Base-by-base conservation (phyloP, 2,888 invertebrate genomes). In the Pandemis corylana region DNA sequence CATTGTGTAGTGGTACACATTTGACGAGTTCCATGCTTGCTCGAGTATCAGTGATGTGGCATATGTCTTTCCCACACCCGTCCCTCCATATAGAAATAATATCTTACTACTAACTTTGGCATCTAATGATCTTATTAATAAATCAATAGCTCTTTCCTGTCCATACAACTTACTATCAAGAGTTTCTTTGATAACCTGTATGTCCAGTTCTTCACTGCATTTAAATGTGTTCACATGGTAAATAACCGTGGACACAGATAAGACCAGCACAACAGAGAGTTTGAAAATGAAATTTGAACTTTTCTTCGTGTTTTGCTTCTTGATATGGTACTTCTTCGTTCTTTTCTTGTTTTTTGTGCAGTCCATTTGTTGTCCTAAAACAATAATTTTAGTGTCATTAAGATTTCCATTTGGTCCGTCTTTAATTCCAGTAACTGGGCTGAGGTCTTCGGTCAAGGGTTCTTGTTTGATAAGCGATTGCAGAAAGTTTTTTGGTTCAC, bases 1-100 rank as follows among this genome's bases (percentile, higher is more conserved):
- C 90, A 92, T 90, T 28, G 90, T 91, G 73, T 89, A 93, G 77
- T 94, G 93, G 80, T 93, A 93, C 2, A 92, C 79, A 85, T 94
- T 94, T 28, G 90, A 86, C 73, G 82, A 84, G 36, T 83, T 78
- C 78, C 87, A 86, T 36, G 87, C 59, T 67, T 84, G 81, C 51
- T 90, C 84, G 74, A 93, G 78, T 72, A 93, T 80, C 49, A 91
- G 70, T 61, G 91, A 90, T n/a, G 87, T 81, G 36, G 89, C 82
- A 75, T 85, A 90, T 59, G 94, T 92, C 78, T 94, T 94, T 0
- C 94, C 94, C 5, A 93, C 93, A 68, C 94, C 94, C 53, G 94
- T 94, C 2, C 93, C 89, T 70, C 94, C 94, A 85, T 89, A 90
- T 12, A 94, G 81, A 76, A 92, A 82, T 66, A 94, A 71, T 15